phyloP scores from a whole-genome alignment of 2,797 vertebrate genomes.

The Micromesistius poutassou region DNA sequence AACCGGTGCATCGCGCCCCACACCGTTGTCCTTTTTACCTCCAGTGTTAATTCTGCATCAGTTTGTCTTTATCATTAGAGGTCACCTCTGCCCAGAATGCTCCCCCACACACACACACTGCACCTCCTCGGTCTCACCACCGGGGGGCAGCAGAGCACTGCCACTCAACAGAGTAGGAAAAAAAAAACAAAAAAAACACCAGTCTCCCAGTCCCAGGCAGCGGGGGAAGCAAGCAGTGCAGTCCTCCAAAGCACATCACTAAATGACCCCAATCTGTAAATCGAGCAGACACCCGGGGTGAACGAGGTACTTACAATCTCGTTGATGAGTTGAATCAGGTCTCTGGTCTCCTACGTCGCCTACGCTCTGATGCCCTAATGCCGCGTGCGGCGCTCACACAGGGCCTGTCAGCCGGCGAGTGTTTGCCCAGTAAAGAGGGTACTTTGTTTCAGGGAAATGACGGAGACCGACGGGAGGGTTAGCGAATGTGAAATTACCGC shows the following conservation, averaged over 20 bases:
- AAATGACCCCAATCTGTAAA: background rate
- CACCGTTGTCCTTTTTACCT: background rate
- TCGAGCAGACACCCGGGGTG: background rate
- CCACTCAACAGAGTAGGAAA: background rate
- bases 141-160: constrained; percentile 54
- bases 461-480: background rate
- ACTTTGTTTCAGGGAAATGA: background rate
- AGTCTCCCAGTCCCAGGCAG: background rate
- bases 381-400: background rate
- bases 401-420: background rate
- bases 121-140: constrained; percentile 36
- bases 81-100: constrained; percentile 1
- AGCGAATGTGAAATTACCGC: background rate
- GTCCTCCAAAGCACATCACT: background rate
- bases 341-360: too few species aligned
- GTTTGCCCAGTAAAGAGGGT: background rate
- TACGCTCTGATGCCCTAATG: background rate
- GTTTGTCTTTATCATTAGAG: background rate
- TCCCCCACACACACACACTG: too few species aligned
- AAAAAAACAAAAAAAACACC: background rate
- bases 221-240: constrained; percentile 32
- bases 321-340: background rate
- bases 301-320: constrained; percentile 6
- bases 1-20: background rate
- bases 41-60: background rate